Conservation (phyloP, 2,888 invertebrate species). For the Caradrina clavipalpis region DNA sequence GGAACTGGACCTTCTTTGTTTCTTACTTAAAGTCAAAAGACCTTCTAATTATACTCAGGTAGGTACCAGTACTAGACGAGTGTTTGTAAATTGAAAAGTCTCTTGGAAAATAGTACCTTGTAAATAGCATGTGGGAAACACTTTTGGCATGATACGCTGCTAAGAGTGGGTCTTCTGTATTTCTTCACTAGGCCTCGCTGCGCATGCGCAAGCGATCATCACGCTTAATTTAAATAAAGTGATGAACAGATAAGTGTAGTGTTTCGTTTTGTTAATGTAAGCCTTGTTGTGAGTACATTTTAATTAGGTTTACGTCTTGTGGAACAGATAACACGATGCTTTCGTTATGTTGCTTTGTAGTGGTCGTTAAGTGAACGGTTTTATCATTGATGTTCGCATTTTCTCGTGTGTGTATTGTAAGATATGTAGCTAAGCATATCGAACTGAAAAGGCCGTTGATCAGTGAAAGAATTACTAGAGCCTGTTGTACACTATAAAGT, state of each 20-base stretch:
- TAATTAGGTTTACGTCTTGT: slow-evolving; percentile 45
- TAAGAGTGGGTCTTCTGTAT: slow-evolving; percentile 22
- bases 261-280: slow-evolving; percentile 52
- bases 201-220: slow-evolving; percentile 55
- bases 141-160: not conserved
- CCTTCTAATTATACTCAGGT: too few species aligned
- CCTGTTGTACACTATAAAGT: not conserved
- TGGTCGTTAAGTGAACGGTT: slow-evolving; percentile 10
- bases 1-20: too few species aligned
- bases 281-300: slow-evolving; percentile 19
- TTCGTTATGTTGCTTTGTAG: slow-evolving; percentile 15
- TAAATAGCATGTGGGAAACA: not conserved
- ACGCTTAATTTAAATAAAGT: slow-evolving; percentile 55
- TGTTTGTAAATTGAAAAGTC: not conserved
- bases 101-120: not conserved
- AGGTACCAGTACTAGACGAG: too few species aligned
- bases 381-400: slow-evolving; percentile 4
- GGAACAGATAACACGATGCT: slow-evolving; percentile 36
- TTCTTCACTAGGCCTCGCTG: not conserved
- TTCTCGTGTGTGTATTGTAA: slow-evolving; percentile 7
- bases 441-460: not conserved
- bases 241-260: slow-evolving; percentile 54
- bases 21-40: too few species aligned
- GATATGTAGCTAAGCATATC: slow-evolving; percentile 1
- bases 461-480: not conserved